A percentile compares a stretch with the other conserved stretches of the same genome.
Conservation (phyloP, 1,140 invertebrate species). For the Nilaparvata lugens region DNA sequence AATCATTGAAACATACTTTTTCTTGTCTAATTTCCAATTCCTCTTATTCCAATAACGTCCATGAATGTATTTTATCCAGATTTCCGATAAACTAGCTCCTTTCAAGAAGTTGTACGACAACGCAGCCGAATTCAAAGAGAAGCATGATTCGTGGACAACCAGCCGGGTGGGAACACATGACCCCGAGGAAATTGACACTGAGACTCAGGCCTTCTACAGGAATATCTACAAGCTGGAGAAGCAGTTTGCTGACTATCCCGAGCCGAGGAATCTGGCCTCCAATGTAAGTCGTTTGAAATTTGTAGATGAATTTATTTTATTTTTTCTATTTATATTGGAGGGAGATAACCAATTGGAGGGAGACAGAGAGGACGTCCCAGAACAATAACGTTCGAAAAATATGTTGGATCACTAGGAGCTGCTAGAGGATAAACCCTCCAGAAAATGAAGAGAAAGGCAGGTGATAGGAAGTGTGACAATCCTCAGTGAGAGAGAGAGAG, state of each 20-base stretch:
- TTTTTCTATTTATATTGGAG: too few relatives aligned
- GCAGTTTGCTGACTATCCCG: slow-evolving; percentile 60
- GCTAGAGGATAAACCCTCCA: too few relatives aligned
- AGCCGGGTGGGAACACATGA: slow-evolving; percentile 74
- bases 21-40: background rate
- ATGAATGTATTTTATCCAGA: slow-evolving; percentile 17
- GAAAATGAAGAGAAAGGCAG: too few relatives aligned
- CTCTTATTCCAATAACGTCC: background rate
- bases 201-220: slow-evolving; percentile 70
- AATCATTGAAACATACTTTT: too few relatives aligned
- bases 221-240: slow-evolving; percentile 84
- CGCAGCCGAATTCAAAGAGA: slow-evolving; percentile 74
- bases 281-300: slow-evolving; percentile 47
- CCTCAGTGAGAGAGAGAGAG: too few relatives aligned
- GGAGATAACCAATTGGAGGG: too few relatives aligned
- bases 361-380: too few relatives aligned
- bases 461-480: too few relatives aligned
- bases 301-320: too few relatives aligned
- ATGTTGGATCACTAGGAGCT: too few relatives aligned
- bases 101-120: slow-evolving; percentile 86
- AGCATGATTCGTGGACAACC: slow-evolving; percentile 73
- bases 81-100: slow-evolving; percentile 41
- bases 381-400: too few relatives aligned
- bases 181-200: slow-evolving; percentile 80
- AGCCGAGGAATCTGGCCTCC: slow-evolving; percentile 49